Base-by-base conservation (phyloP, 2,888 invertebrate genomes). In the Julus scandinavius region DNA sequence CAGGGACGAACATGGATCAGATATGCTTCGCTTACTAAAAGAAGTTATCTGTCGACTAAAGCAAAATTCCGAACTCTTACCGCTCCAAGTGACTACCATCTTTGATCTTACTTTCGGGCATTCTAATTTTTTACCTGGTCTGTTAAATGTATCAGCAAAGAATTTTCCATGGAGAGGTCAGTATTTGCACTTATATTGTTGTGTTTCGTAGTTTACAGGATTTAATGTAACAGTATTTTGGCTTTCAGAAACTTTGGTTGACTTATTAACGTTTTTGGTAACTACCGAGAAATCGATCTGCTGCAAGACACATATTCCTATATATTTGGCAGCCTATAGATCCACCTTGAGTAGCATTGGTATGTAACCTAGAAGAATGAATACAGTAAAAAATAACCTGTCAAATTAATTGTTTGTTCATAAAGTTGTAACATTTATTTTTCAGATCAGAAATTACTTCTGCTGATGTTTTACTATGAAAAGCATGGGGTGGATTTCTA, bases 51-150 rank as follows among this genome's bases (percentile, higher is more conserved):
- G 1, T 85, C 85, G n/a, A 49, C 17, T 85, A 29, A 49, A 85
- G 11, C 49, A 49, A 49, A 85, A 85, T 3, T 49, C 45, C 0
- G 85, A 85, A 85, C 50, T 85, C 2, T n/a, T 85, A 13, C 15
- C 3, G 20, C 49, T 85, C 5, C 85, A 85, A 11, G 85, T 29
- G 50, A 85, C n/a, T 15, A 41, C 85, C 50, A 85, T 85, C n/a
- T 85, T 85, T 45, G 49, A 50, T 45, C 50, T 41, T n/a, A 15
- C 45, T 45, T 45, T 45, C 17, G n/a, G 85, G 9, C 85, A 85
- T 85, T 85, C 85, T 49, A 45, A 50, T 45, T 85, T 85, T 85
- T 85, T 85, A 15, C 85, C 85, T 45, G 85, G 85, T n/a, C 45
- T 85, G 6, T 85, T 85, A 85, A 50, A 85, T 17, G 17, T 85